Conservation (phyloP, 2,888 invertebrate species). For the Fragum whitleyi region DNA sequence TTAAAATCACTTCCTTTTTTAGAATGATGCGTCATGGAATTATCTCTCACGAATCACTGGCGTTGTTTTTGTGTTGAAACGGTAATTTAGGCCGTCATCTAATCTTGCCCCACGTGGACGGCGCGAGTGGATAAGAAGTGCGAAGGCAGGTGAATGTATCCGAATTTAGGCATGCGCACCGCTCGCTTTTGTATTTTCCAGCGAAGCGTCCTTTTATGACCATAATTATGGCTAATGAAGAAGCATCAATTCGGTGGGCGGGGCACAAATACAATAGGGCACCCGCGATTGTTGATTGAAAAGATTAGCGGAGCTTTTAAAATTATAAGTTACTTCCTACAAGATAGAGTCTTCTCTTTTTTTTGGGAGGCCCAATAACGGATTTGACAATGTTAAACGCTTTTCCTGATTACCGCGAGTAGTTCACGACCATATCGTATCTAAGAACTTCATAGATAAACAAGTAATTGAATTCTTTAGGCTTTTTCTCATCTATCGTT, state of each 20-base stretch:
- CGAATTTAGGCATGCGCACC: slow-evolving; percentile 64
- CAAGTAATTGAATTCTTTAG: too few relatives aligned
- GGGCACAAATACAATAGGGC: slow-evolving; percentile 58
- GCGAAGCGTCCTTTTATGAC: slow-evolving; percentile 59
- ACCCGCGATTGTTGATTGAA: slow-evolving; percentile 65
- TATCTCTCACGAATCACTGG: slow-evolving; percentile 26
- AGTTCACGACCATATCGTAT: too few relatives aligned
- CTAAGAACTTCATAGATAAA: too few relatives aligned
- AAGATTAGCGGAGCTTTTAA: slow-evolving; percentile 55
- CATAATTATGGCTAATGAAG: slow-evolving; percentile 65
- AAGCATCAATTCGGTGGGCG: slow-evolving; percentile 59
- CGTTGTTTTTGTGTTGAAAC: slow-evolving; percentile 37
- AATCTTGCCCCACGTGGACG: slow-evolving; percentile 44
- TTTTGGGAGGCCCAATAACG: slow-evolving; percentile 35
- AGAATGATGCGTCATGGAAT: background rate
- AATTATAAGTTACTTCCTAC: slow-evolving; percentile 59
- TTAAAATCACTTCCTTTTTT: background rate
- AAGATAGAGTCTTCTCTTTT: slow-evolving; percentile 31
- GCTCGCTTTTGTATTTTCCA: slow-evolving; percentile 54
- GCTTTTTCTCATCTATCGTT: too few relatives aligned
- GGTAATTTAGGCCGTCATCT: slow-evolving; percentile 56
- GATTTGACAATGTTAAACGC: slow-evolving; percentile 24
- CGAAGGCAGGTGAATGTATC: slow-evolving; percentile 65
- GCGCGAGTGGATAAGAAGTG: slow-evolving; percentile 36
- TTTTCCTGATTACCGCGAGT: background rate